Percentiles rank a stretch among this genome's conserved stretches.
Conservation (phyloP, 2,888 invertebrate genomes). For the Tholera decimalis region DNA sequence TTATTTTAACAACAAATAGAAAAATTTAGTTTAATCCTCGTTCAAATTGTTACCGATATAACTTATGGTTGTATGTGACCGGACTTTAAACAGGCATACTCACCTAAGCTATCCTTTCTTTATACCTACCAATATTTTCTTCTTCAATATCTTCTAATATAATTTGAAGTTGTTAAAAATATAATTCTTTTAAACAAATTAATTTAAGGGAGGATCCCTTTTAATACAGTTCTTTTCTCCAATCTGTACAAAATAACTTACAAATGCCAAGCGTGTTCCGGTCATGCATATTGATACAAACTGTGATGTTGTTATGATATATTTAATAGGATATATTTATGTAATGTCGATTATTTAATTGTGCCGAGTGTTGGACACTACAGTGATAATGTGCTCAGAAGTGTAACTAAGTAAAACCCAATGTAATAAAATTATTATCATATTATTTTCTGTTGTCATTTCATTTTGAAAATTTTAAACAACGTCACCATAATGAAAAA, state of each 20-base stretch:
- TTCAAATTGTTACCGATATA: constrained; percentile 71
- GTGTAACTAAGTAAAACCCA: constrained; percentile 71
- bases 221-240: constrained; percentile 26
- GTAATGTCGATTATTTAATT: constrained; percentile 67
- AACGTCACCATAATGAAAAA: not conserved
- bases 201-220: constrained; percentile 30
- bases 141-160: no score
- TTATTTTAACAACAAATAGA: constrained; percentile 17
- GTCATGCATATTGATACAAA: constrained; percentile 75
- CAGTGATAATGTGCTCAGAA: constrained; percentile 87
- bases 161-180: constrained; percentile 19
- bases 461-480: not conserved
- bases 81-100: constrained; percentile 31
- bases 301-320: constrained; percentile 84
- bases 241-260: constrained; percentile 30
- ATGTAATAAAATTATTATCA: constrained; percentile 56
- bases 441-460: constrained; percentile 28
- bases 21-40: constrained; percentile 57
- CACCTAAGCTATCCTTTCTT: constrained; percentile 1
- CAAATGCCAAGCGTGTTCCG: constrained; percentile 64
- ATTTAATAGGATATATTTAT: constrained; percentile 76
- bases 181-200: constrained; percentile 35
- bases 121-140: no score
- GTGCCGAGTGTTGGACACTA: constrained; percentile 77
- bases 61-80: constrained; percentile 57